Evolutionary conservation across 2,888 invertebrate species (phyloP).

Genomic region (Tinea trinotella): DNA sequence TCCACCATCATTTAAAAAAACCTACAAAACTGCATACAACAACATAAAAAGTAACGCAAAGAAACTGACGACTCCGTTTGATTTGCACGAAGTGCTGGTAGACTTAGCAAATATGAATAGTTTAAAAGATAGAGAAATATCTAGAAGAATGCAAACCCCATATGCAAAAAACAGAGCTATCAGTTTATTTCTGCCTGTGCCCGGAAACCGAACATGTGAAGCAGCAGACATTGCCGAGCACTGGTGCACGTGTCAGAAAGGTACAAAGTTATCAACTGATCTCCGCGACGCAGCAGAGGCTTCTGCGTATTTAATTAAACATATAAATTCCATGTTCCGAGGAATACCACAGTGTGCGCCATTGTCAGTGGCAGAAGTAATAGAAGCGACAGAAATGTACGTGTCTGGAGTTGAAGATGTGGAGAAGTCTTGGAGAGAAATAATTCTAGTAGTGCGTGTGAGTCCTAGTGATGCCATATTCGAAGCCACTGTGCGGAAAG

Average conservation of each 20-base stretch:
- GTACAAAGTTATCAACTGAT: slow-evolving; percentile 66
- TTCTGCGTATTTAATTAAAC: slow-evolving; percentile 73
- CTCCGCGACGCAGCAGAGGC: slow-evolving; percentile 71
- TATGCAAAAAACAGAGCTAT: slow-evolving; percentile 72
- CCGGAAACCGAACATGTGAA: slow-evolving; percentile 80
- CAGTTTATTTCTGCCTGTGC: slow-evolving; percentile 84
- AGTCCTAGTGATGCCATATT: slow-evolving; percentile 80
- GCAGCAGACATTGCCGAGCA: slow-evolving; percentile 84
- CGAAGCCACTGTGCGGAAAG: slow-evolving; percentile 80
- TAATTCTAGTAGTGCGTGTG: slow-evolving; percentile 75
- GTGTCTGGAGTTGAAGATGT: slow-evolving; percentile 39
- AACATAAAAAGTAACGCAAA: slow-evolving; percentile 78
- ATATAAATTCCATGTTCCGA: slow-evolving; percentile 76
- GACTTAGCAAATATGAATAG: slow-evolving; percentile 75
- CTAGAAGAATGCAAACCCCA: slow-evolving; percentile 37
- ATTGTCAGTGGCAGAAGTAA: slow-evolving; percentile 74
- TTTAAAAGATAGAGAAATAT: slow-evolving; percentile 50
- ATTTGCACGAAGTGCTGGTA: slow-evolving; percentile 83
- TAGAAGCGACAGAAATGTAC: slow-evolving; percentile 77
- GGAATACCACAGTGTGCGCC: slow-evolving; percentile 76
- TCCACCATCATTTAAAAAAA: slow-evolving; percentile 79
- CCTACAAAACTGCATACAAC: slow-evolving; percentile 72
- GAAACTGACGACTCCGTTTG: slow-evolving; percentile 86
- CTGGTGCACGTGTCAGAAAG: slow-evolving; percentile 90
- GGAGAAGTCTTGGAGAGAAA: slow-evolving; percentile 69